Conservation (phyloP, 2,797 vertebrate species). For the Holocentrus rufus region DNA sequence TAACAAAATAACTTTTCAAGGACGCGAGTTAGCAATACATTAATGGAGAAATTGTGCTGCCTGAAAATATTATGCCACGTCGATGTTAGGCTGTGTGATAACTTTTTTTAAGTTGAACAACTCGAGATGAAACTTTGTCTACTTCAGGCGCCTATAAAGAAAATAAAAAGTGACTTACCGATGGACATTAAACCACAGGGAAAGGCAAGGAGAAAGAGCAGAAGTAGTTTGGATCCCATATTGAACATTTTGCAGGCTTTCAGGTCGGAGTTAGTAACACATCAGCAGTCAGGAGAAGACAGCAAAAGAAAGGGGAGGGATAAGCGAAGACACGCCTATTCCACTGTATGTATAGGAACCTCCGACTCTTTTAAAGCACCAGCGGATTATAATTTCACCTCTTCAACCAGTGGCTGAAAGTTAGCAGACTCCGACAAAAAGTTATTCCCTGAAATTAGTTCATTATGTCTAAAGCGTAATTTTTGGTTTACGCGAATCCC, state of each 20-base stretch:
- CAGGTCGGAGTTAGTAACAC: constrained; percentile 62
- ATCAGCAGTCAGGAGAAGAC: constrained; percentile 69
- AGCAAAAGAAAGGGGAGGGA: constrained; percentile 38
- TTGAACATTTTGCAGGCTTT: constrained; percentile 70
- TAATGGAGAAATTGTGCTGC: background rate
- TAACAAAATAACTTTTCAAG: background rate
- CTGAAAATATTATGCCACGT: constrained; percentile 74
- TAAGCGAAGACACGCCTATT: constrained; percentile 45
- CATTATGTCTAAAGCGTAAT: too few relatives aligned
- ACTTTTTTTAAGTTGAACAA: background rate
- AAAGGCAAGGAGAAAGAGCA: constrained; percentile 79
- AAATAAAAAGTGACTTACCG: constrained; percentile 69
- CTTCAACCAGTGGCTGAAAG: too few relatives aligned
- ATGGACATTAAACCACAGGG: constrained; percentile 73
- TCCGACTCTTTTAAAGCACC: background rate
- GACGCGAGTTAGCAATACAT: background rate
- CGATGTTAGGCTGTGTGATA: constrained; percentile 39
- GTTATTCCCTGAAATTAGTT: too few relatives aligned
- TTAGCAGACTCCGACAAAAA: too few relatives aligned
- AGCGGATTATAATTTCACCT: background rate
- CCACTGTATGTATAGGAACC: background rate
- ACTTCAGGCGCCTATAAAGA: background rate
- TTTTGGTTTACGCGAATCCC: too few relatives aligned
- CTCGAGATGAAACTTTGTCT: background rate
- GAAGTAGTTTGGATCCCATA: constrained; percentile 69